Percentiles rank a stretch among this genome's conserved stretches.
Conservation (phyloP, 2,797 vertebrate genomes). For the Nannoperca obscura region DNA sequence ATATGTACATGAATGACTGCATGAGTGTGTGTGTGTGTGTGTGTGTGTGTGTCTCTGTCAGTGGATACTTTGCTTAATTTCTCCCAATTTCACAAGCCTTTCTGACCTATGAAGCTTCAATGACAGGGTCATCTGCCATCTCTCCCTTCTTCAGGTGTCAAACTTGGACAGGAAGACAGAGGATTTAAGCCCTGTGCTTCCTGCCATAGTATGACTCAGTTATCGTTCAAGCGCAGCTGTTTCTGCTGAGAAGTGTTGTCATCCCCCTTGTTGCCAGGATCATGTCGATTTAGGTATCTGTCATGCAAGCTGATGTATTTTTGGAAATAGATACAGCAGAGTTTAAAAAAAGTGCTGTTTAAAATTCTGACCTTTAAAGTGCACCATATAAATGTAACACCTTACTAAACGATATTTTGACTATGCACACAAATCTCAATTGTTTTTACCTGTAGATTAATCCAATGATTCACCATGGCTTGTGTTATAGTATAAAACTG, state of each 20-base stretch:
- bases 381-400: slow-evolving; percentile 20
- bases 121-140: slow-evolving; percentile 71
- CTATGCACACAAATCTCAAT: not conserved
- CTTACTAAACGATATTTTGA: slow-evolving; percentile 17
- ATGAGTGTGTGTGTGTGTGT: slow-evolving; percentile 4
- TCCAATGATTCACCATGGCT: not conserved
- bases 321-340: slow-evolving; percentile 37
- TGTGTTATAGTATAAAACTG: not conserved
- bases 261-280: slow-evolving; percentile 62
- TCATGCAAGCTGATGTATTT: slow-evolving; percentile 55
- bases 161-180: slow-evolving; percentile 72
- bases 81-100: slow-evolving; percentile 28
- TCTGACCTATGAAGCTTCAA: slow-evolving; percentile 49
- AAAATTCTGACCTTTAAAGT: slow-evolving; percentile 47
- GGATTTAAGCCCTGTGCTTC: slow-evolving; percentile 65
- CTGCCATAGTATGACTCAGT: slow-evolving; percentile 58
- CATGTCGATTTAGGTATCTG: slow-evolving; percentile 67
- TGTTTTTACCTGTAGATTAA: not conserved
- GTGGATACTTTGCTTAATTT: slow-evolving; percentile 42
- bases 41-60: slow-evolving; percentile 24
- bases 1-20: not conserved
- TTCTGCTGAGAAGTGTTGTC: slow-evolving; percentile 62
- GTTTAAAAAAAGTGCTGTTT: slow-evolving; percentile 47
- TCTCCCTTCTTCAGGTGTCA: slow-evolving; percentile 71
- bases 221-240: slow-evolving; percentile 75